Conservation (phyloP, 2,113 vertebrate species). For the Xyrauchen texanus region DNA sequence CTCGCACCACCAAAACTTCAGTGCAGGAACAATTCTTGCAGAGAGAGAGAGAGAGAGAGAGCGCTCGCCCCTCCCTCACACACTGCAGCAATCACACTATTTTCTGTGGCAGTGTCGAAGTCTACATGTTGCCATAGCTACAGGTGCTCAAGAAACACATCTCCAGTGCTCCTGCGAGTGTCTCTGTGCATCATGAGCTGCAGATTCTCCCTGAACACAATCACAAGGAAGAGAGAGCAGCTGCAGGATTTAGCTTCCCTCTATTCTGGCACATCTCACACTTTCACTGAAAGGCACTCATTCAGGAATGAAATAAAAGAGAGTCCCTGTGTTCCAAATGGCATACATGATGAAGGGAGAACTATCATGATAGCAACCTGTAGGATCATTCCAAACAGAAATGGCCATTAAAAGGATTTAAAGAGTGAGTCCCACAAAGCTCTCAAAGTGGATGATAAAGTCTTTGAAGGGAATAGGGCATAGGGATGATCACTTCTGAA, state of each 20-base stretch:
- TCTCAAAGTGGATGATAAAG: too few species aligned
- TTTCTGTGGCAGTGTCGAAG: not conserved
- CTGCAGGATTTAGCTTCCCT: not conserved
- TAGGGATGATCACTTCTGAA: too few species aligned
- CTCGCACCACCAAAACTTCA: conserved; percentile 38
- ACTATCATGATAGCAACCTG: too few species aligned
- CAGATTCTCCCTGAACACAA: not conserved
- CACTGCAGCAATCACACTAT: not conserved
- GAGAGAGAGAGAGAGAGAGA: conserved; percentile 24
- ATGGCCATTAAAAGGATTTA: too few species aligned
- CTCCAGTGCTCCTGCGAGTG: not conserved
- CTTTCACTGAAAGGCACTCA: not conserved
- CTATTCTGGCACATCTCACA: not conserved
- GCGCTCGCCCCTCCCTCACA: not conserved
- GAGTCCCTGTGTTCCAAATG: too few species aligned
- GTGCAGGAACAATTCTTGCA: not conserved
- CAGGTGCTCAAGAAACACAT: not conserved
- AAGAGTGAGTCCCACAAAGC: too few species aligned
- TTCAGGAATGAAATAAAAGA: not conserved
- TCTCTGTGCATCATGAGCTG: not conserved
- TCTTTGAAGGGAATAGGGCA: too few species aligned
- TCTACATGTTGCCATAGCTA: conserved; percentile 26
- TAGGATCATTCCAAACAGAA: too few species aligned
- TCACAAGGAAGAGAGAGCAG: not conserved
- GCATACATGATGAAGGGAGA: too few species aligned